Conservation (phyloP, 2,888 invertebrate species). For the Gymnosoma rotundatum region DNA sequence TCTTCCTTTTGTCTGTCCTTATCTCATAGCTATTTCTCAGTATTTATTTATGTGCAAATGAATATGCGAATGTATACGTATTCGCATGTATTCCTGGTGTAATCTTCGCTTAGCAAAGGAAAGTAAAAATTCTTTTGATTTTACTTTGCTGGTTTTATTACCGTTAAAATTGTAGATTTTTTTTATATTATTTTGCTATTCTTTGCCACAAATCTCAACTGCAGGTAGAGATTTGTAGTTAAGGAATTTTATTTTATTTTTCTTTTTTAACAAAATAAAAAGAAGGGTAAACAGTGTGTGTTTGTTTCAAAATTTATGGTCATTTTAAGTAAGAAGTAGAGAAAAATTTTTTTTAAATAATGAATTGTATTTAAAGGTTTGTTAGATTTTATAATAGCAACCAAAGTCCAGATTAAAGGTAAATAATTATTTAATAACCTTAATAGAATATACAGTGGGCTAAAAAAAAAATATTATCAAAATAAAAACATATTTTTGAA, state of each 20-base stretch:
- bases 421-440: slow-evolving; percentile 59
- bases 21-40: slow-evolving; percentile 17
- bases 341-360: slow-evolving; percentile 40
- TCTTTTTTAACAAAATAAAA: slow-evolving; percentile 33
- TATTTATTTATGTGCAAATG: background rate
- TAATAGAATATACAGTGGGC: slow-evolving; percentile 44
- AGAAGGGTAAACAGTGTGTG: slow-evolving; percentile 49
- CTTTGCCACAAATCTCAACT: slow-evolving; percentile 35
- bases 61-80: slow-evolving; percentile 2
- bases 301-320: slow-evolving; percentile 64
- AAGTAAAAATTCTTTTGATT: slow-evolving; percentile 64
- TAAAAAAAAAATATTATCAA: background rate
- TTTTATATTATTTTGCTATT: background rate
- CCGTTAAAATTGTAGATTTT: slow-evolving; percentile 37
- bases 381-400: slow-evolving; percentile 51
- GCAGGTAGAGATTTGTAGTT: slow-evolving; percentile 57
- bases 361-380: slow-evolving; percentile 51
- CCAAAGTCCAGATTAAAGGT: slow-evolving; percentile 45
- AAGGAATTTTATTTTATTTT: slow-evolving; percentile 54
- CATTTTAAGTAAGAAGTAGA: slow-evolving; percentile 11
- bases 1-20: slow-evolving; percentile 51
- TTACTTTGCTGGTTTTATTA: slow-evolving; percentile 65
- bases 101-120: slow-evolving; percentile 47
- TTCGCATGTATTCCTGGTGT: slow-evolving; percentile 1
- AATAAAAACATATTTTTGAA: too few relatives aligned